Base-by-base conservation (phyloP, 2,888 invertebrate species). In the Tuta absoluta region DNA sequence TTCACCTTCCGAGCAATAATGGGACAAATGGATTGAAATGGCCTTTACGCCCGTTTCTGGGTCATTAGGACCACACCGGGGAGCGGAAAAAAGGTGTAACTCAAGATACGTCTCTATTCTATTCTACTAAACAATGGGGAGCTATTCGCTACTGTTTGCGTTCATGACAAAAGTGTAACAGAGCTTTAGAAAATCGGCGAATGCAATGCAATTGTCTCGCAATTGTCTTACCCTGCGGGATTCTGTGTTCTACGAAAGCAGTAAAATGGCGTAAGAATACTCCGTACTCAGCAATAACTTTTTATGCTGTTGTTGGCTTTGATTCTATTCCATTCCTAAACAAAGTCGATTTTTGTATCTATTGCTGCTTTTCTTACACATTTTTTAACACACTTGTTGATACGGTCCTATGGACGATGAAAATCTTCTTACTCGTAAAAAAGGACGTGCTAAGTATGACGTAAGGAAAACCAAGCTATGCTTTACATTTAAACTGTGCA, bases 81-180 rank as follows among this genome's bases (percentile, higher is more conserved):
- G 21, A 19, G n/a, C 12, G 48, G 23, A 57, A 33, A 53, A 65
- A 59, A 77, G 74, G 51, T 23, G 51, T 53, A 53, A 53, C 51
- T 53, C 51, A 23, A 53, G 51, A 75, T 71, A 69, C 63, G 62
- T 73, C 70, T 77, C 72, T 73, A 76, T 77, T 69, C 66, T 53
- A 53, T 53, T 53, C 51, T 23, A 24, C 64, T 56, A 28, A 63
- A 76, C 75, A 78, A 79, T 75, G 72, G 72, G 51, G 24, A 12
- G 21, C 51, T 71, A 78, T 76, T 77, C 75, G 86, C 86, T 84
- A 83, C 87, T 83, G 87, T 82, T 76, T 78, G 72, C 68, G 68
- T 71, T 68, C 72, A 72, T 60, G 60, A 67, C 68, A 71, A 70
- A 68, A 67, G 51, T 53, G 51, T 53, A 23, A 53, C 51, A 53